Evolutionary conservation across 2,888 invertebrate genomes (phyloP).

Genomic region (Ophion ventricosus): DNA sequence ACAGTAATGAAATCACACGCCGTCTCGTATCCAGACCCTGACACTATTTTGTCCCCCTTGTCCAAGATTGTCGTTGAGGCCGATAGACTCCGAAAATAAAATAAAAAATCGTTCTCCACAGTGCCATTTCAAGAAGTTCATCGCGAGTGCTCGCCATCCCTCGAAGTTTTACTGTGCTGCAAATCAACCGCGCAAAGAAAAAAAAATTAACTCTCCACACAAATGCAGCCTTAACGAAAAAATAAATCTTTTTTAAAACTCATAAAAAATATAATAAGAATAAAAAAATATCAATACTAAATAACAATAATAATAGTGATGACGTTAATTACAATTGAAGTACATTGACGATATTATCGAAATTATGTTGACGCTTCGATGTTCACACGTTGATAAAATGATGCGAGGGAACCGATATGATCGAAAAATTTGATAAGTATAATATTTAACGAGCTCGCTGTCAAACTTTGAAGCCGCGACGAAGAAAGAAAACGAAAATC

Average conservation of each 20-base stretch:
- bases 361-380: no score
- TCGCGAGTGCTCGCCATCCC: not conserved
- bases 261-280: not conserved
- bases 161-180: not conserved
- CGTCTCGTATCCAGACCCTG: not conserved
- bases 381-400: not conserved
- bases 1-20: slow-evolving; percentile 27
- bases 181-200: not conserved
- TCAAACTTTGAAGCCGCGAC: not conserved
- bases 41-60: not conserved
- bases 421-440: not conserved
- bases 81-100: not conserved
- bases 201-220: not conserved
- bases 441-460: not conserved
- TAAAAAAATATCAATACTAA: not conserved
- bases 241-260: not conserved
- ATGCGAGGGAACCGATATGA: not conserved
- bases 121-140: not conserved
- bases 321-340: not conserved
- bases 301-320: not conserved
- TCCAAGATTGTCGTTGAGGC: not conserved
- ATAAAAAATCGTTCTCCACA: not conserved
- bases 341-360: no score
- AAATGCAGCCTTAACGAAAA: not conserved
- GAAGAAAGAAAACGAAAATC: not conserved